Evolutionary conservation across 2,888 invertebrate genomes (phyloP).

Genomic region (Rotaria macrura): DNA sequence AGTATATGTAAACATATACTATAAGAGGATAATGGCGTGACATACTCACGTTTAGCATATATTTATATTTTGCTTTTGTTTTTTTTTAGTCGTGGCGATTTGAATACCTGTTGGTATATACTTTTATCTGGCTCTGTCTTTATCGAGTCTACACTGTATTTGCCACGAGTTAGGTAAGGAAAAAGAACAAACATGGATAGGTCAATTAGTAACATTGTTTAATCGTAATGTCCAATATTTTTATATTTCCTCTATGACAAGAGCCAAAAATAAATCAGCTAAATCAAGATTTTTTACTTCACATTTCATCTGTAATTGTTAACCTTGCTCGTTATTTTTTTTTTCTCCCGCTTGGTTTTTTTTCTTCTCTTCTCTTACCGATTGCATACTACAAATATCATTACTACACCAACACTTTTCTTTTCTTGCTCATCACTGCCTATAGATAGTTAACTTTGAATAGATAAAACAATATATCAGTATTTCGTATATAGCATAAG

Average conservation of each 20-base stretch:
- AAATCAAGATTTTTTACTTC: not conserved
- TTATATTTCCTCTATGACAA: not conserved
- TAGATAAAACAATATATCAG: not conserved
- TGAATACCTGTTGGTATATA: conserved; percentile 72
- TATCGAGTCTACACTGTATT: conserved; percentile 72
- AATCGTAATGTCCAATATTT: not conserved
- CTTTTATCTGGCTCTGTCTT: conserved; percentile 70
- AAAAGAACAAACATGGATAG: not conserved
- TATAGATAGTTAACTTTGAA: not conserved
- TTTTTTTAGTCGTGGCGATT: conserved; percentile 62
- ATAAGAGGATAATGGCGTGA: not conserved
- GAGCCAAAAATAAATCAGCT: not conserved
- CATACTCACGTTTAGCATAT: not conserved
- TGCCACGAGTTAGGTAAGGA: conserved; percentile 63
- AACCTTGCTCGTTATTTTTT: not conserved
- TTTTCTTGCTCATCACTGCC: not conserved
- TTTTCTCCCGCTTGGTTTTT: not conserved
- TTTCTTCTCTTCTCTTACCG: no score
- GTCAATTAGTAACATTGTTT: not conserved
- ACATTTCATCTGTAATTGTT: not conserved
- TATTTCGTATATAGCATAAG: no score
- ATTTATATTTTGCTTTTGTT: not conserved
- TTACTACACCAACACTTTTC: no score
- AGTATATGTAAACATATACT: not conserved
- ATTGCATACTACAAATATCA: no score